Conservation (phyloP, 1,140 invertebrate species). For the Triops longicaudatus region DNA sequence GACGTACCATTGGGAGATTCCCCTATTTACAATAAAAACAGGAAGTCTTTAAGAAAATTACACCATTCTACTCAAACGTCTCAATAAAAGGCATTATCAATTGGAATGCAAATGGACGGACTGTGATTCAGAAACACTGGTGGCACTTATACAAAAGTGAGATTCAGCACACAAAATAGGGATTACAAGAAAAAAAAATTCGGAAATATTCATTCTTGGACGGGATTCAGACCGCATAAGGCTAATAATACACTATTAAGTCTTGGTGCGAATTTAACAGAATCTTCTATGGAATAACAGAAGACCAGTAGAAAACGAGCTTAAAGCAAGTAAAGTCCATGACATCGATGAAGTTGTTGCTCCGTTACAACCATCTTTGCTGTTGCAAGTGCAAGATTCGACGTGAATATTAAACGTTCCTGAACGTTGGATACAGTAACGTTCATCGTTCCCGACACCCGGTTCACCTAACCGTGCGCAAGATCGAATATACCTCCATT, state of each 20-base stretch:
- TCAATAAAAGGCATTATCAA: neutral
- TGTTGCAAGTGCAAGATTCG: constrained; percentile 87
- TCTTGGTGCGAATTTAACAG: neutral
- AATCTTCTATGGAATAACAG: neutral
- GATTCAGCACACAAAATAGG: neutral
- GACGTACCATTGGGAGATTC: neutral
- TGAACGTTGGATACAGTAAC: constrained; percentile 80
- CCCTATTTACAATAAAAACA: neutral
- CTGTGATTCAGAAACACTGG: neutral
- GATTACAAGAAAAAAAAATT: neutral
- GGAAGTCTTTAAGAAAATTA: neutral
- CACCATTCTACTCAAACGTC: neutral
- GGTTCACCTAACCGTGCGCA: constrained; percentile 85
- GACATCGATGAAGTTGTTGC: constrained; percentile 35
- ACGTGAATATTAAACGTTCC: constrained; percentile 88
- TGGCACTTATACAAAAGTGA: neutral
- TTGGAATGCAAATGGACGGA: neutral
- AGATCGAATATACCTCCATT: constrained; percentile 80
- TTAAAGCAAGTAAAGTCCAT: constrained; percentile 16
- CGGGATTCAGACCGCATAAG: neutral
- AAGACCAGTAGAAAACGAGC: constrained; percentile 9
- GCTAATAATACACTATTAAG: neutral
- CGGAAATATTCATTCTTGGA: neutral
- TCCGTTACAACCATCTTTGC: constrained; percentile 81
- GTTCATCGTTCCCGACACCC: constrained; percentile 77